Conservation (phyloP, 1,140 invertebrate species). For the Drosophila leontia region DNA sequence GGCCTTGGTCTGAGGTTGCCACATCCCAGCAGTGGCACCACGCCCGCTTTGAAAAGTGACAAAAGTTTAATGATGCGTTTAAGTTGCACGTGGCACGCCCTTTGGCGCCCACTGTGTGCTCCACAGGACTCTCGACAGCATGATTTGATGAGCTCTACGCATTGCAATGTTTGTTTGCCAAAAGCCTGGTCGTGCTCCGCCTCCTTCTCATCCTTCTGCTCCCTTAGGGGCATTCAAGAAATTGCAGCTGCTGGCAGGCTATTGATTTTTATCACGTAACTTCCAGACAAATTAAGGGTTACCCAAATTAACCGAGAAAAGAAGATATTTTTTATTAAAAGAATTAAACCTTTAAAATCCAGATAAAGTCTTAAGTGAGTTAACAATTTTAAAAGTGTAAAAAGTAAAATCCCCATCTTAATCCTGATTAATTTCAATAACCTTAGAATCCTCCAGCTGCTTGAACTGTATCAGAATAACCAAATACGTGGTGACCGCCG, state of each 20-base stretch:
- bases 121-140: constrained; percentile 7
- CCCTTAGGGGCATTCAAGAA: neutral
- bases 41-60: constrained; percentile 54
- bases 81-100: constrained; percentile 60
- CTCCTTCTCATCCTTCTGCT: neutral
- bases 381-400: neutral
- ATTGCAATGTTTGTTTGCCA: constrained; percentile 33
- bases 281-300: constrained; percentile 11
- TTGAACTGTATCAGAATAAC: constrained; percentile 83
- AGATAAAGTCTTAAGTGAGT: neutral
- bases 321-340: neutral
- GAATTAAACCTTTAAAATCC: neutral
- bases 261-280: constrained; percentile 24
- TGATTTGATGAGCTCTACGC: constrained; percentile 46
- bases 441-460: constrained; percentile 79
- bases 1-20: constrained; percentile 56
- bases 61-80: constrained; percentile 83
- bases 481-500: constrained; percentile 80
- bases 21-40: constrained; percentile 32
- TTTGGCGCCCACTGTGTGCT: constrained; percentile 22
- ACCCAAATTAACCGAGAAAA: neutral
- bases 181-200: no score
- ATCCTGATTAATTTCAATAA: constrained; percentile 42
- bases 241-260: constrained; percentile 25
- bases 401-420: neutral